Conservation (phyloP, 2,113 vertebrate genomes). For the Lampris megalopsis region DNA sequence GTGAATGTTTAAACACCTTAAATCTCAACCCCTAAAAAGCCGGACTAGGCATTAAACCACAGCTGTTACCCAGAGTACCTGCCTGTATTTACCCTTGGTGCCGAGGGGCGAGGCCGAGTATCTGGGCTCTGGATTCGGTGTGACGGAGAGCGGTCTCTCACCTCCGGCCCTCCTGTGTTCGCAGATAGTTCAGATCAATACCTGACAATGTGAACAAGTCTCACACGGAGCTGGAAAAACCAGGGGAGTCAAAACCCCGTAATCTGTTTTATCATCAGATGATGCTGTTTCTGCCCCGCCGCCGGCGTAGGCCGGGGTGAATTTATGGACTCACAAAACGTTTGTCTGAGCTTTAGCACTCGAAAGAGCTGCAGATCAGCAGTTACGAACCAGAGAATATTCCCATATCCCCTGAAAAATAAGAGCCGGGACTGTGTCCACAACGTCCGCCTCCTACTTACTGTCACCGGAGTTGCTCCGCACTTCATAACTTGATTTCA, state of each 20-base stretch:
- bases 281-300: constrained; percentile 33
- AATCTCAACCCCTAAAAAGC: too few relatives aligned
- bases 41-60: too few relatives aligned
- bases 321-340: constrained; percentile 46
- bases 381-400: constrained; percentile 47
- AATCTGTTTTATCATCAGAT: constrained; percentile 26
- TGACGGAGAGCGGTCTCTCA: constrained; percentile 1
- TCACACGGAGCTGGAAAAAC: constrained; percentile 18
- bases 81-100: constrained; percentile 12
- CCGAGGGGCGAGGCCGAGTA: background rate
- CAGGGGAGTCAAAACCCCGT: background rate
- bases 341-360: constrained; percentile 42
- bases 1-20: too few relatives aligned
- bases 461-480: background rate
- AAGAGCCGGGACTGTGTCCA: background rate
- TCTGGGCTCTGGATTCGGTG: background rate
- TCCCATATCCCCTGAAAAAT: constrained; percentile 29
- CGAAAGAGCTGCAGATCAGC: constrained; percentile 37
- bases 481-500: background rate
- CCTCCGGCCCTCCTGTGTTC: constrained; percentile 8
- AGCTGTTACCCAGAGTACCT: background rate
- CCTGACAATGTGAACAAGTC: constrained; percentile 37
- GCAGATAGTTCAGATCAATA: constrained; percentile 42
- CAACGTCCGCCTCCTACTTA: background rate
- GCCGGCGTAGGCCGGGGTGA: constrained; percentile 18